These are phyloP conservation scores for Meriones psammophilus DNA, from an alignment of 2,797 vertebrate species.

Conservation along the genomic window DNA sequence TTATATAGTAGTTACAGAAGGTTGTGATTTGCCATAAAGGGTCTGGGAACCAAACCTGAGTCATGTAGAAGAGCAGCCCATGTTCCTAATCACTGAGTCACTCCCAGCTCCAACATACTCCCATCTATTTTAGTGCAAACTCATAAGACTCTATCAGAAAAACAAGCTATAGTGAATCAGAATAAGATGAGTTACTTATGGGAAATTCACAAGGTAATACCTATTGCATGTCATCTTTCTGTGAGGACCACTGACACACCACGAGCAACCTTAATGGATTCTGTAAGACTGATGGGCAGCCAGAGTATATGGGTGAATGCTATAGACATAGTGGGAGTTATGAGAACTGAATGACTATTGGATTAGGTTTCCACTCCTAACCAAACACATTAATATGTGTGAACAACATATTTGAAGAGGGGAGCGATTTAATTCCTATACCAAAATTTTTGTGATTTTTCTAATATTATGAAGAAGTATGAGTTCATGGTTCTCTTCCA, in stretches of 20 bases:
- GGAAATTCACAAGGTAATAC: background rate
- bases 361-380: background rate
- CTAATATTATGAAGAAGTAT: background rate
- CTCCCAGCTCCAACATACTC: background rate
- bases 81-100: background rate
- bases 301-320: background rate
- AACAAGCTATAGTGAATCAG: background rate
- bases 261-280: background rate
- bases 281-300: background rate
- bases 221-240: background rate
- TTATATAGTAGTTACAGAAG: background rate
- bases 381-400: background rate
- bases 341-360: background rate
- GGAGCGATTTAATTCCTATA: slow-evolving; percentile 10
- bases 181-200: slow-evolving; percentile 3
- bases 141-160: background rate
- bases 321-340: background rate
- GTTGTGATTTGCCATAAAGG: background rate
- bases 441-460: background rate
- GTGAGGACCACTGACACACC: background rate
- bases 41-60: background rate
- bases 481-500: background rate
- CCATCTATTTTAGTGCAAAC: slow-evolving; percentile 10
- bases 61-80: background rate
- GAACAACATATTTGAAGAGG: background rate